Evolutionary conservation across 2,797 vertebrate species (phyloP).

Genomic region (Lophius americanus): DNA sequence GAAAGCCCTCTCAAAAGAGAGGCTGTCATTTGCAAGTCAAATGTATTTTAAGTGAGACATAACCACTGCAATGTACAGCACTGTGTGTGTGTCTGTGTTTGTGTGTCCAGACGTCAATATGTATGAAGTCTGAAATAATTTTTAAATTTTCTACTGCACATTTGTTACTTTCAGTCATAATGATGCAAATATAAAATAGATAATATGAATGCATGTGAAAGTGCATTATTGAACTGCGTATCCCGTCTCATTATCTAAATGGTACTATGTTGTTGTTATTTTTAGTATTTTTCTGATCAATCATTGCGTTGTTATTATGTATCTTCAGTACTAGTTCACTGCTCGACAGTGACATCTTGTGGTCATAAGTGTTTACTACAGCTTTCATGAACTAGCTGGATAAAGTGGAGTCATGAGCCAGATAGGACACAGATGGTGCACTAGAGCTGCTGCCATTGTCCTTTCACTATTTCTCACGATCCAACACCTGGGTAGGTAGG

Average conservation of each 20-base stretch:
- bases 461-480: not conserved
- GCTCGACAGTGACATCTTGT: slow-evolving; percentile 62
- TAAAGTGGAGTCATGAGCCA: not conserved
- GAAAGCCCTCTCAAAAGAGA: slow-evolving; percentile 20
- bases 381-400: not conserved
- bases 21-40: slow-evolving; percentile 57
- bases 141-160: not conserved
- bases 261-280: not conserved
- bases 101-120: not conserved
- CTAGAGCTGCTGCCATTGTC: slow-evolving; percentile 34
- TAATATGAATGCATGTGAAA: not conserved
- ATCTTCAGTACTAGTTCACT: slow-evolving; percentile 6
- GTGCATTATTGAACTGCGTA: not conserved
- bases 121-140: not conserved
- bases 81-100: not conserved
- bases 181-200: not conserved
- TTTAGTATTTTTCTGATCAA: not conserved
- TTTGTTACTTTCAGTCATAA: not conserved
- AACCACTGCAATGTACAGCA: not conserved
- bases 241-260: not conserved
- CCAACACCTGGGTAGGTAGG: not conserved
- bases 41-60: slow-evolving; percentile 24
- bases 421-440: slow-evolving; percentile 47
- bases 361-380: slow-evolving; percentile 31
- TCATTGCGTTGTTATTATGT: too few relatives aligned